Base-by-base conservation (phyloP, 1,140 invertebrate genomes). In the Ruditapes philippinarum region DNA sequence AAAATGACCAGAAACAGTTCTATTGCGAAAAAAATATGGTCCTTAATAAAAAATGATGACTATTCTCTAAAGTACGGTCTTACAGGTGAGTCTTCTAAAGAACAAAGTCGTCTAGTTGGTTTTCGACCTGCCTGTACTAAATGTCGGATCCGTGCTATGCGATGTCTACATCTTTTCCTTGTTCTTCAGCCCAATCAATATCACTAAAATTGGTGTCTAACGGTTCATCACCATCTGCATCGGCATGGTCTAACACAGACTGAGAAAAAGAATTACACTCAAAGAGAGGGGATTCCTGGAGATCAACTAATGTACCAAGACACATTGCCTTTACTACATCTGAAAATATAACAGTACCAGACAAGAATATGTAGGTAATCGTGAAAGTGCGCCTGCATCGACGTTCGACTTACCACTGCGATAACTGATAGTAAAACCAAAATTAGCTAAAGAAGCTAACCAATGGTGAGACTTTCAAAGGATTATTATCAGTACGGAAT, bases 21-120 rank as follows among this genome's bases (percentile, higher is more conserved):
- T n/a, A 45, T 22, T 81, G 17, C 76, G 36, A 51, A 82, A 88
- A 38, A 73, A n/a, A 91, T 78, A 62, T 78, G 76, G 42, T 82
- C 25, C 25, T 31, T 17, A 51, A 88, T 38, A 17, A 60, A 25
- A 3, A 90, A 49, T 65, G 80, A 49, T 45, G 19, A 7, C 49
- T 31, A 79, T 40, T 85, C 82, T 45, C 65, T 79, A 19, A 86
- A 33, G 73, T 65, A 91, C 31, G 36, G 19, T 28, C 28, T 73
- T 4, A 88, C 76, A 25, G 22, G 22, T 9, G 1, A 51, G 4
- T 36, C 17, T 25, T 86, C 40, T 14, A 45, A 33, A 12, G 19
- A 14, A 22, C n/a, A 45, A 42, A 9, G 25, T 25, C 14, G 33
- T 22, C n/a, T 7, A 11, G 36, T 65, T 14, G 57, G 87, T 40